phyloP scores from a whole-genome alignment of 2,113 vertebrate species.

The Trogon melanurus region DNA sequence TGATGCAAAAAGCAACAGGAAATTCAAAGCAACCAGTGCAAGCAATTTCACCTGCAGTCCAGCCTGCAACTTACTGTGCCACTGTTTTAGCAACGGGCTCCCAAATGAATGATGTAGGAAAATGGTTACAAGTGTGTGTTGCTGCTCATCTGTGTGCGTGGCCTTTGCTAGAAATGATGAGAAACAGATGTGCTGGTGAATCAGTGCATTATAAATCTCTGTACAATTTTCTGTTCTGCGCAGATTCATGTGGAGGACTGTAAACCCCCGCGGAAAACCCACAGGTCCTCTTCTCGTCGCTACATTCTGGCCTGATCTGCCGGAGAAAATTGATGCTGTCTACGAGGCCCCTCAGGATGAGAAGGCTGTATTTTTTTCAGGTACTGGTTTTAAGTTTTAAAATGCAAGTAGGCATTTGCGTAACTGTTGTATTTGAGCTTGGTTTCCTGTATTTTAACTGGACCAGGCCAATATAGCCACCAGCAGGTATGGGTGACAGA shows the following conservation, averaged over 20 bases:
- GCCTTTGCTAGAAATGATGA: constrained; percentile 68
- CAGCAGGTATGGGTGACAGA: background rate
- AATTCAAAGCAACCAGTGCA: background rate
- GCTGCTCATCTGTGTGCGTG: background rate
- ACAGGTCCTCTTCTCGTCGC: constrained; percentile 90
- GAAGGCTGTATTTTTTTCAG: constrained; percentile 94
- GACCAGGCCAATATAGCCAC: background rate
- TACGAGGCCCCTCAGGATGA: constrained; percentile 94
- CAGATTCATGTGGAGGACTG: constrained; percentile 95
- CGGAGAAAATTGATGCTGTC: constrained; percentile 91
- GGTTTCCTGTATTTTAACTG: background rate
- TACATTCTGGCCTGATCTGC: constrained; percentile 96
- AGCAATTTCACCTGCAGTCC: background rate
- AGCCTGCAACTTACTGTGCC: background rate
- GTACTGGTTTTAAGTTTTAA: constrained; percentile 68
- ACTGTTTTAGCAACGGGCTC: background rate
- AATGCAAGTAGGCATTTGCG: background rate
- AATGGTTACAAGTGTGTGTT: background rate
- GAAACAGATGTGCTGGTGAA: constrained; percentile 85
- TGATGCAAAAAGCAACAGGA: background rate
- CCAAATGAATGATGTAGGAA: background rate
- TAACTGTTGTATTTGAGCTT: background rate
- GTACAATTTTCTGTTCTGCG: constrained; percentile 24
- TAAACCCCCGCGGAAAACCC: constrained; percentile 85
- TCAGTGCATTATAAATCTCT: constrained; percentile 80